Base-by-base conservation (phyloP, 2,888 invertebrate species). In the Heliothis peltigera region DNA sequence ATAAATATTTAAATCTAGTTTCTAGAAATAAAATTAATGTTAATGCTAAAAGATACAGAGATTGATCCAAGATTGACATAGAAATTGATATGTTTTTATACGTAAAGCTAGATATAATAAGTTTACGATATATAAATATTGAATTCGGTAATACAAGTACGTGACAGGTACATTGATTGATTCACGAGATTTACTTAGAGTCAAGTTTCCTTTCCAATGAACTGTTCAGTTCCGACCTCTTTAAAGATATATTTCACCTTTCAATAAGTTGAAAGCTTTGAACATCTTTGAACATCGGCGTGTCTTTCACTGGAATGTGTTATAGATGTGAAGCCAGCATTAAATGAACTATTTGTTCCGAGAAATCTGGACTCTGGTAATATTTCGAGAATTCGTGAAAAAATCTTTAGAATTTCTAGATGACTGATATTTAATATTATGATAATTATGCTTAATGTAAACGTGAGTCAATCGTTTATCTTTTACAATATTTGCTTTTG, bases 181-280 rank as follows among this genome's bases (percentile, higher is more conserved):
- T 62, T 57, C 42, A 49, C 28, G 21, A 19, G 17, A 68, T 56
- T 46, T 55, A 53, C 46, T 51, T 43, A n/a, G 17, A 54, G 17
- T 62, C 44, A 53, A 58, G 48, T 39, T 51, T 68, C 17, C 19
- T 61, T 60, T 54, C 6, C 18, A 25, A 32, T 46, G 64, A 73
- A 52, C 43, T 21, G 35, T 74, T 64, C 47, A 42, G 56, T 70
- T 57, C 43, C 51, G 17, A 60, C 25, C 47, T 57, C 32, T 64
- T 61, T 43, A 47, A 19, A 67, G 71, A 75, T 78, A 58, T 74
- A 64, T 82, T 79, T 81, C 71, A 75, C 69, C 74, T 74, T 82
- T 79, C 76, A 81, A 62, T 74, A 73, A 72, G 70, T 78, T 77
- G 70, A 77, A 80, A 76, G 74, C 65, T 63, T 61, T 75, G 70